A percentile compares a stretch with the other conserved stretches of the same genome.
Evolutionary conservation across 2,888 invertebrate genomes (phyloP).

Genomic region (Acleris laterana): DNA sequence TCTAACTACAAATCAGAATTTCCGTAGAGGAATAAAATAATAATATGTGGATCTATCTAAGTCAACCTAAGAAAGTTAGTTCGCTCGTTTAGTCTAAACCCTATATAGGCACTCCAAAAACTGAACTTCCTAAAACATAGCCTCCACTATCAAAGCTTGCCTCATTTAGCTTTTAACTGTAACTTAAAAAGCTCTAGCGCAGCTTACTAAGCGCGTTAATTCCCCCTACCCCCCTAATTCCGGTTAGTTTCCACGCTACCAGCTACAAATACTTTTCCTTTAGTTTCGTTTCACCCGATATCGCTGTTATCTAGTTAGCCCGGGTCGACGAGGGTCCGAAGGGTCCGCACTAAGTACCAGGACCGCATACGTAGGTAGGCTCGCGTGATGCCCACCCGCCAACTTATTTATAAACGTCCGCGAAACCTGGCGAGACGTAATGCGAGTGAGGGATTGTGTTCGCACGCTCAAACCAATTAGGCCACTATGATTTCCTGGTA

Average conservation of each 20-base stretch:
- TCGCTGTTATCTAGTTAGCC: constrained; percentile 82
- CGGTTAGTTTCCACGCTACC: constrained; percentile 70
- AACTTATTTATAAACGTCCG: constrained; percentile 55
- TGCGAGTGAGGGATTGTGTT: constrained; percentile 70
- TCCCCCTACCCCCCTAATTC: constrained; percentile 65
- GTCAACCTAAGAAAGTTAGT: too few relatives aligned
- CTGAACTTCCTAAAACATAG: not conserved
- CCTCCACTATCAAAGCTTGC: constrained; percentile 1
- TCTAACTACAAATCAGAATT: too few relatives aligned
- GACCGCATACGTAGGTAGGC: constrained; percentile 64
- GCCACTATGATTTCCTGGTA: constrained; percentile 64
- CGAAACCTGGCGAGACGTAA: constrained; percentile 61
- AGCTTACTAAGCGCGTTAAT: constrained; percentile 60
- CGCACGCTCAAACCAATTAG: constrained; percentile 73
- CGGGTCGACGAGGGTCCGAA: constrained; percentile 81
- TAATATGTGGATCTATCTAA: too few relatives aligned
- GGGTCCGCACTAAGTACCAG: constrained; percentile 71
- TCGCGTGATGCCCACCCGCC: constrained; percentile 48
- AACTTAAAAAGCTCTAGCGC: constrained; percentile 41
- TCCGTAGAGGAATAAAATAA: too few relatives aligned
- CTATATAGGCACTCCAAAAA: not conserved
- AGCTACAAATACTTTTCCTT: constrained; percentile 79
- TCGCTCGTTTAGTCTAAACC: too few relatives aligned
- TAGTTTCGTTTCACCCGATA: constrained; percentile 79
- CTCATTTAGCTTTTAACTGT: constrained; percentile 18